A percentile compares a stretch with the other conserved stretches of the same genome.
These are phyloP conservation scores for Pheucticus melanocephalus DNA, from an alignment of 2,113 vertebrate genomes.

Conservation along the genomic window DNA sequence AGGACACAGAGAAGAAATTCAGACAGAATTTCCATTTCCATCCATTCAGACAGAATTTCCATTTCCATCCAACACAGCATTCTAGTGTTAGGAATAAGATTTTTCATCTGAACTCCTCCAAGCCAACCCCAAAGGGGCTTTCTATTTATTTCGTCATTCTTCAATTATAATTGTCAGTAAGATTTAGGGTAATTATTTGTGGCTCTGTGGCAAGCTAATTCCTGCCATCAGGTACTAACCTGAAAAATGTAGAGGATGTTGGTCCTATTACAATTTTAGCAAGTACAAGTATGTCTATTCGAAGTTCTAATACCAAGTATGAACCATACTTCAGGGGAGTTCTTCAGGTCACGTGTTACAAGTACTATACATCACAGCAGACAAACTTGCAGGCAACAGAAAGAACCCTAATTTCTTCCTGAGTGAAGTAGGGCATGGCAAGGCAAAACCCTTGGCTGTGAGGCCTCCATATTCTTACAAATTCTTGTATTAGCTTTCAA, in stretches of 20 bases:
- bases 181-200: not conserved
- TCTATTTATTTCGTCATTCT: not conserved
- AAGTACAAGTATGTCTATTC: not conserved
- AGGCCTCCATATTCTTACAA: not conserved
- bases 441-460: not conserved
- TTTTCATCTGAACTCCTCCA: not conserved
- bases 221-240: not conserved
- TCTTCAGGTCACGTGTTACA: not conserved
- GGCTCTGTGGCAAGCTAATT: not conserved
- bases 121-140: not conserved
- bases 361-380: not conserved
- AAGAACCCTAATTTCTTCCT: not conserved
- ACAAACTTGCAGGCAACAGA: not conserved
- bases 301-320: not conserved
- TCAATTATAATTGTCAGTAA: not conserved
- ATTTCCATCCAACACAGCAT: not conserved
- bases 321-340: rapidly evolving
- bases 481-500: not conserved
- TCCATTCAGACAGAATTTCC: too few species aligned
- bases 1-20: not conserved
- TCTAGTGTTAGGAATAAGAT: not conserved
- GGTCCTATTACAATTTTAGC: not conserved
- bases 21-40: too few species aligned
- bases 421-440: not conserved
- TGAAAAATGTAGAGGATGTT: not conserved